Conservation (phyloP, 1,140 invertebrate species). For the Oreohelix idahoensis region DNA sequence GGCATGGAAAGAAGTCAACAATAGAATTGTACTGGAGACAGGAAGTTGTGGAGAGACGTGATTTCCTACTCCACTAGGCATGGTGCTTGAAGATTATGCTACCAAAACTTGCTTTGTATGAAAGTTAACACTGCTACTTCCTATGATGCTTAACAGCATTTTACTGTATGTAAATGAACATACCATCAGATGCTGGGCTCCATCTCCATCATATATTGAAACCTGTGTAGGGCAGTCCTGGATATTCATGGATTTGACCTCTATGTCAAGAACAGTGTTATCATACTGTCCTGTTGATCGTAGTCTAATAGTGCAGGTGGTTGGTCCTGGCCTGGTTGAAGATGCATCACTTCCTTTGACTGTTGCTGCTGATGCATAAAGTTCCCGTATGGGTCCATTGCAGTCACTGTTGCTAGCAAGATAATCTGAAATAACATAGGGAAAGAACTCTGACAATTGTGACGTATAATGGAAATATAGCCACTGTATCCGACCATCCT, state of each 20-base stretch:
- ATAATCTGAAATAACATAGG: constrained; percentile 48
- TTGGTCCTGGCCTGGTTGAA: background rate
- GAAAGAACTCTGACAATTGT: too few species aligned
- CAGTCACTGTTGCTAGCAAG: constrained; percentile 52
- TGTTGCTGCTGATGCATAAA: constrained; percentile 23
- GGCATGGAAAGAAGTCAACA: too few species aligned
- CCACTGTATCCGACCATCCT: too few species aligned
- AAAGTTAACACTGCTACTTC: too few species aligned
- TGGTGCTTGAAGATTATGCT: too few species aligned
- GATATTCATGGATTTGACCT: constrained; percentile 44
- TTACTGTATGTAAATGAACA: constrained; percentile 10
- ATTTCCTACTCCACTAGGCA: too few species aligned
- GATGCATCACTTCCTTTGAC: constrained; percentile 36
- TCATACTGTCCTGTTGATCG: constrained; percentile 38
- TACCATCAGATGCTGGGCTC: constrained; percentile 39
- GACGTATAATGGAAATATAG: too few species aligned
- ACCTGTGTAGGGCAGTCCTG: constrained; percentile 45
- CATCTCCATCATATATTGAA: constrained; percentile 51
- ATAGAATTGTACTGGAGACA: too few species aligned
- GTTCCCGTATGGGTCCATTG: constrained; percentile 43
- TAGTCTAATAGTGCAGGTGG: constrained; percentile 41
- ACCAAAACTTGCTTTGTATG: too few species aligned
- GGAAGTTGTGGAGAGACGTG: too few species aligned
- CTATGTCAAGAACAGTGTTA: constrained; percentile 33
- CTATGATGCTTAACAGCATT: too few species aligned